Evolutionary conservation across 2,113 vertebrate species (phyloP).

Genomic region (Rhinolophus ferrumequinum): DNA sequence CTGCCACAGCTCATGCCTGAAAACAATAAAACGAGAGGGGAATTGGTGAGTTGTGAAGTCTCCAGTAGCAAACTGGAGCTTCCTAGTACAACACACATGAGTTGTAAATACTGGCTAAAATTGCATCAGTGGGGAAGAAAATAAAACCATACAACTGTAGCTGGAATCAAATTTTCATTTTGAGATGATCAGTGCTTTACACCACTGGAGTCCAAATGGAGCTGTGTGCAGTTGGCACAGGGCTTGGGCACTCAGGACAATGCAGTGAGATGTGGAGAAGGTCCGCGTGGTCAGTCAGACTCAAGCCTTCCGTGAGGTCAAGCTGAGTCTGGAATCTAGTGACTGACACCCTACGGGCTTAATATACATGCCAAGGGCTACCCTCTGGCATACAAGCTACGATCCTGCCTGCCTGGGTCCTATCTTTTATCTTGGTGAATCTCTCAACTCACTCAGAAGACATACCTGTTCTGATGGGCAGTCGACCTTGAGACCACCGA

Average conservation of each 20-base stretch:
- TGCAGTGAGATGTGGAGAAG: background rate
- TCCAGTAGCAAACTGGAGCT: background rate
- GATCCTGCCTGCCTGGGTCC: background rate
- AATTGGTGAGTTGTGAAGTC: background rate
- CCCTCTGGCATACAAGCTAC: background rate
- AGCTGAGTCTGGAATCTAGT: background rate
- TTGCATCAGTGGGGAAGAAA: background rate
- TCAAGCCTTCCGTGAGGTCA: background rate
- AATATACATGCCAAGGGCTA: background rate
- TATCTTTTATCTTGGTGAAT: background rate
- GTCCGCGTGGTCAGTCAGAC: background rate
- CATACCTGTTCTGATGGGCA: background rate
- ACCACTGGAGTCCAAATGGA: background rate
- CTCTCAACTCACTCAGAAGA: background rate
- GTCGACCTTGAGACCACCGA: background rate
- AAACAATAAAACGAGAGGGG: background rate
- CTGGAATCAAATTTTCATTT: background rate
- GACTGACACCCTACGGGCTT: background rate
- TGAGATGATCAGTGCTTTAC: background rate
- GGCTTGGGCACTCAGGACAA: background rate
- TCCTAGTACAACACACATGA: background rate
- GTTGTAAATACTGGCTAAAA: background rate
- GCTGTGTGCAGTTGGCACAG: background rate
- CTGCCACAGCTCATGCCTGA: background rate
- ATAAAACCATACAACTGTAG: background rate